A percentile compares a stretch with the other conserved stretches of the same genome.
Conservation (phyloP, 2,113 vertebrate genomes). For the Dolichallabes microphthalmus region DNA sequence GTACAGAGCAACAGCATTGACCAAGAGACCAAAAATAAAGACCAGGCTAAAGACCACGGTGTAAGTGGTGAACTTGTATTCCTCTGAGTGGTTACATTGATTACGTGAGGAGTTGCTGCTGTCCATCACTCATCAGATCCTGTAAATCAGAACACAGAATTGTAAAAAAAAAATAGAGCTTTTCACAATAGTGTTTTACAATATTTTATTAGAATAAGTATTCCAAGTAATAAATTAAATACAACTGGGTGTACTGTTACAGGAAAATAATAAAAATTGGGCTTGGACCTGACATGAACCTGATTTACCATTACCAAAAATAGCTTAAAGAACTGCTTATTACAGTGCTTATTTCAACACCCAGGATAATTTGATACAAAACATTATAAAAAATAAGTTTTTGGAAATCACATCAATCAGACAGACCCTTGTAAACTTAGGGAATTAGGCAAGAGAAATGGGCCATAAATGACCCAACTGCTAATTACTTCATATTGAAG, state of each 20-base stretch:
- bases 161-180: background rate
- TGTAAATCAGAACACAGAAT: background rate
- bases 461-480: too few species aligned
- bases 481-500: too few species aligned
- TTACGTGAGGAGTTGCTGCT: too few species aligned
- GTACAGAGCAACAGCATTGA: conserved; percentile 45
- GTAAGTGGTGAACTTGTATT: conserved; percentile 48
- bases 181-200: background rate
- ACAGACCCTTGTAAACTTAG: too few species aligned
- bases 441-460: too few species aligned
- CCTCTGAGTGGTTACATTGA: conserved; percentile 10
- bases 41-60: conserved; percentile 46
- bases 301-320: background rate
- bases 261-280: background rate
- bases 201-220: background rate
- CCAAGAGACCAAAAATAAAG: conserved; percentile 42
- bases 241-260: background rate
- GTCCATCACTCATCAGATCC: conserved; percentile 12
- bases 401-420: too few species aligned
- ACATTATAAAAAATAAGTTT: too few species aligned
- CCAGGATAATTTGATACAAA: background rate
- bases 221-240: background rate
- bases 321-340: background rate
- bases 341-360: background rate
- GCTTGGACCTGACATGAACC: background rate